phyloP scores from a whole-genome alignment of 2,888 invertebrate species.

The Serripes groenlandicus region DNA sequence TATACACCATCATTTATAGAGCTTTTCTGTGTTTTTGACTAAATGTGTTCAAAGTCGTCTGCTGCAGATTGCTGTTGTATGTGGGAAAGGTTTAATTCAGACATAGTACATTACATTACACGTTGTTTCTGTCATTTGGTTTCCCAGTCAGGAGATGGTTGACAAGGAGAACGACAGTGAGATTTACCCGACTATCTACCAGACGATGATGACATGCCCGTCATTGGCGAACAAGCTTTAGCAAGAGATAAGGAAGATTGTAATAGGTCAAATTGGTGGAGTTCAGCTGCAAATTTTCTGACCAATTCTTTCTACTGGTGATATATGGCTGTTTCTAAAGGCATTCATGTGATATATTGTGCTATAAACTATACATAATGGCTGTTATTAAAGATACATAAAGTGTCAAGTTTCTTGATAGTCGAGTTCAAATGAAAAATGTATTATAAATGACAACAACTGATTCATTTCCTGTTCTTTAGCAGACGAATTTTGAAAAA shows the following conservation, averaged over 20 bases:
- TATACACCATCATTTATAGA: too few relatives aligned
- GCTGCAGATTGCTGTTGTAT: too few relatives aligned
- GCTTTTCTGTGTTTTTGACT: too few relatives aligned
- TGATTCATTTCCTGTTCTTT: too few relatives aligned
- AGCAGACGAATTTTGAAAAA: too few relatives aligned
- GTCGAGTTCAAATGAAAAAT: too few relatives aligned
- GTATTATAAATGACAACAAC: too few relatives aligned
- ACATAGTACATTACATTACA: too few relatives aligned
- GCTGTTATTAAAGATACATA: too few relatives aligned
- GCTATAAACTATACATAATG: constrained; percentile 14
- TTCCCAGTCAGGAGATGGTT: constrained; percentile 56
- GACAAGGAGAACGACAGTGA: constrained; percentile 76
- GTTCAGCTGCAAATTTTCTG: constrained; percentile 80
- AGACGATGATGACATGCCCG: constrained; percentile 79
- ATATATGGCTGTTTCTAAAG: constrained; percentile 66
- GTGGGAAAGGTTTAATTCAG: too few relatives aligned
- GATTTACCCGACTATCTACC: constrained; percentile 82
- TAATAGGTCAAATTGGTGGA: constrained; percentile 75
- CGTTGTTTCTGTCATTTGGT: constrained; percentile 81
- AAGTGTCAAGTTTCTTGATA: too few relatives aligned
- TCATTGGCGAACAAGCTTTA: constrained; percentile 74
- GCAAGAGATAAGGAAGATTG: constrained; percentile 70
- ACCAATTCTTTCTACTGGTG: constrained; percentile 85
- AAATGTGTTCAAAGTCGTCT: too few relatives aligned
- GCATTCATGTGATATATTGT: constrained; percentile 72